Base-by-base conservation (phyloP, 2,888 invertebrate species). In the Lithophane ornitopus region DNA sequence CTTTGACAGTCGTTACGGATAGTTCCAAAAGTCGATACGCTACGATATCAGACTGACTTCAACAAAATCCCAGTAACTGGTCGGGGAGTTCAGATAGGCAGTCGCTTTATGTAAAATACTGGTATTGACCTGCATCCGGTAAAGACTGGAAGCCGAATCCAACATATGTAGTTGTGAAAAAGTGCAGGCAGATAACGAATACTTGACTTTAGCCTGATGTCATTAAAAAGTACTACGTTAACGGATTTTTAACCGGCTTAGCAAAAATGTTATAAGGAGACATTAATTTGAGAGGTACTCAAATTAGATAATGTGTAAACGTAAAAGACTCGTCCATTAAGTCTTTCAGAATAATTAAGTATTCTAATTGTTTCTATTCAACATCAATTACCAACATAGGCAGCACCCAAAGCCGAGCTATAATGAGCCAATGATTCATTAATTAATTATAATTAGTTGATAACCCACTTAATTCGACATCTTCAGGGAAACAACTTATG, bases 391-490 rank as follows among this genome's bases (percentile, higher is more conserved):
- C 34, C 34, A 3, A 34, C 39, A 44, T 0, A 58, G 22, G 28
- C 19, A 52, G 6, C 26, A 28, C 34, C 11, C 7, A 78, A 77
- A 63, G 7, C 63, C 16, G 26, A 54, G n/a, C 54, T 54, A 26
- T 52, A 79, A 52, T 22, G 63, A 79, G 1, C 44, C 14, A 73
- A 28, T 28, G 63, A 58, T 52, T 63, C 1, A 67, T 56, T 67
- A 73, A 74, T 69, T 26, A 49, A 56, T 61, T 66, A 66, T 80
- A 70, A 80, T 80, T 80, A 67, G 41, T 41, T 52, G 80, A 80
- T 70, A 82, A 56, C 76, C 63, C 70, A 81, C 16, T 82, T 81
- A 68, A 41, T 49, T 16, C 59, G 19, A 63, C 63, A 61, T 66
- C 28, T 76, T 82, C 52, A 70, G 52, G 76, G 76, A 76, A 80